These are phyloP conservation scores for Tiliacea aurago DNA, from an alignment of 2,888 invertebrate genomes.

Conservation along the genomic window DNA sequence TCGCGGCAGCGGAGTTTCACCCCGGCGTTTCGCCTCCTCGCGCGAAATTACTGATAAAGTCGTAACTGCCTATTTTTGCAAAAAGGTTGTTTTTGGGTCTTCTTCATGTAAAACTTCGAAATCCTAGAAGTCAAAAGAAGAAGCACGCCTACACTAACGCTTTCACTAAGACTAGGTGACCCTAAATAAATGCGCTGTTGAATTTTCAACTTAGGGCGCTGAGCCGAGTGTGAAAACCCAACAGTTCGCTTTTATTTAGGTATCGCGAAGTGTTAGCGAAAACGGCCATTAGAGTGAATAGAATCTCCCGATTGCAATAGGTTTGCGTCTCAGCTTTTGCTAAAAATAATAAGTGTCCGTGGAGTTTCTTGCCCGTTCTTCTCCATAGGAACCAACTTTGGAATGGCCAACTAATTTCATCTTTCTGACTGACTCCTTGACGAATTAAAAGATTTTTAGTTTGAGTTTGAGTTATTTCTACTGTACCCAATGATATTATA, in stretches of 20 bases:
- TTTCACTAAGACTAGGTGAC: not conserved
- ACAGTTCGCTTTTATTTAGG: not conserved
- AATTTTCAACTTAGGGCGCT: not conserved
- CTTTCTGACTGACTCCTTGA: not conserved
- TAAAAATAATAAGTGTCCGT: not conserved
- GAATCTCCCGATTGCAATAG: not conserved
- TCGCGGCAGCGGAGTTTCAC: no score
- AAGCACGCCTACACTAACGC: not conserved
- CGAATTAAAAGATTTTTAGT: not conserved
- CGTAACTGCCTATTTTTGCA: not conserved
- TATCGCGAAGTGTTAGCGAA: not conserved
- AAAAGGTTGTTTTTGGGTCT: not conserved
- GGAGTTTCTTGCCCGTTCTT: no score
- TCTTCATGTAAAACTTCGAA: not conserved
- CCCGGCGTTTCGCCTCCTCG: no score
- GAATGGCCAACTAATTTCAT: not conserved
- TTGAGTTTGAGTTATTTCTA: not conserved
- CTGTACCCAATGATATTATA: no score
- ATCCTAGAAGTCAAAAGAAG: not conserved
- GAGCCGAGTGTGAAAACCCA: not conserved
- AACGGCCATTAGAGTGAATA: not conserved
- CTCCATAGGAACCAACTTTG: no score
- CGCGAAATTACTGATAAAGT: no score
- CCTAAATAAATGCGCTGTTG: not conserved
- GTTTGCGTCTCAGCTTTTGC: not conserved